Base-by-base conservation (phyloP, 2,888 invertebrate species). In the Pegoplata infirma region DNA sequence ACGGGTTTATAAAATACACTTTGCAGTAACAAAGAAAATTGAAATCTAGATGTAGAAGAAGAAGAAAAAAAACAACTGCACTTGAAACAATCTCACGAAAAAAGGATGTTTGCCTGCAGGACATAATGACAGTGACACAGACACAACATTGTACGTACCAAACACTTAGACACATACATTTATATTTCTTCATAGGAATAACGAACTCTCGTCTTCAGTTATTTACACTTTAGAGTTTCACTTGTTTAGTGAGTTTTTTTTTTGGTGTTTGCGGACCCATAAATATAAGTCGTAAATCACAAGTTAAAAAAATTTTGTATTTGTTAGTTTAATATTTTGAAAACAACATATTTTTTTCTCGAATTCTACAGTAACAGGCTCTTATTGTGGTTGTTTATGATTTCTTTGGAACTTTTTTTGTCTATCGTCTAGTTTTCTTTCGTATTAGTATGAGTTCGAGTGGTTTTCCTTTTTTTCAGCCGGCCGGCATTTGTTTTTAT, bases 51-150 rank as follows among this genome's bases (percentile, higher is more conserved):
- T n/a, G n/a, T n/a, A n/a, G n/a, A n/a, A n/a, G n/a, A 10, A 53
- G 25, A 46, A 28, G 46, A 10, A 64, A 47, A 59, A 23, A 32
- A 6, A 17, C 25, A 69, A 71, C 47, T 79, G 67, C 75, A 75
- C 71, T 79, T 75, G 79, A 79, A 66, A 71, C 19, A 74, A 63
- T 44, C 55, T 67, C 61, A 61, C 61, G 71, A 67, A 73, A 73
- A 59, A 49, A 59, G 55, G 46, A 68, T 75, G 67, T 79, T 71
- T 75, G 78, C 76, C 79, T 74, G 80, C 80, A 80, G 79, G 81
- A 77, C 63, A 69, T 80, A 67, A 79, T 72, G 69, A 75, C 75
- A 71, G 71, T 80, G 73, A 56, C 81, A 79, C 73, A 79, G 76
- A 71, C 68, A 53, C 64, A 59, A 78, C 58, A 72, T 59, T 28